A percentile compares a stretch with the other conserved stretches of the same genome.
phyloP scores from a whole-genome alignment of 2,113 vertebrate genomes.

The Toxostoma redivivum region DNA sequence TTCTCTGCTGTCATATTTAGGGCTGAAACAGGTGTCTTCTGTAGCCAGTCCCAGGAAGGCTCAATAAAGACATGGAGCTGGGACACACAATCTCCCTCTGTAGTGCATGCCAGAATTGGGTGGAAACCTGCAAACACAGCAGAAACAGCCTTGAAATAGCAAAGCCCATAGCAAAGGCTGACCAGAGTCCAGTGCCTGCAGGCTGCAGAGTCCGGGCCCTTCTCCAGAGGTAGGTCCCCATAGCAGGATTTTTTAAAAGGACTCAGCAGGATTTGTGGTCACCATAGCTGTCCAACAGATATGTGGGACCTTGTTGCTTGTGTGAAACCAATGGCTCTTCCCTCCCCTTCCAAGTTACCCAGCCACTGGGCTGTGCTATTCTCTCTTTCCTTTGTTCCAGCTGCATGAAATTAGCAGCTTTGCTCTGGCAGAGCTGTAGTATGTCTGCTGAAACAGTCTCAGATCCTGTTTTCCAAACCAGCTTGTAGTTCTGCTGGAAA shows the following conservation, averaged over 20 bases:
- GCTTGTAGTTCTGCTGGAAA: background rate
- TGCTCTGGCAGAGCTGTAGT: background rate
- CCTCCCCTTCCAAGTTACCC: background rate
- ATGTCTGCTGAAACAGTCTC: background rate
- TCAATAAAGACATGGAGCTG: background rate
- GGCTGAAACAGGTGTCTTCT: conserved; percentile 38
- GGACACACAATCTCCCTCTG: background rate
- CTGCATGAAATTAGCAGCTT: background rate
- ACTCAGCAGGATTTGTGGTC: background rate
- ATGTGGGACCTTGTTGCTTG: background rate
- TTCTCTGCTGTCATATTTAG: conserved; percentile 19
- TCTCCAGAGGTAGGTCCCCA: background rate
- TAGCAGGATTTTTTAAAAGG: background rate
- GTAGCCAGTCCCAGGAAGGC: background rate
- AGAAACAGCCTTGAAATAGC: conserved; percentile 20
- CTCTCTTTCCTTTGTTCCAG: background rate
- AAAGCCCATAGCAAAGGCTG: background rate
- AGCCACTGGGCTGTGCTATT: background rate
- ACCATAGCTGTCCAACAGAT: background rate
- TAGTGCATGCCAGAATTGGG: conserved; percentile 8
- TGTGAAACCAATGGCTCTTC: background rate
- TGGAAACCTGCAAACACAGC: conserved; percentile 4
- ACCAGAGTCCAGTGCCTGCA: background rate
- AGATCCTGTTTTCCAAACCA: background rate
- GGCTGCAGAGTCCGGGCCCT: background rate